These are phyloP conservation scores for Idaea aversata DNA, from an alignment of 2,888 invertebrate genomes.

Conservation along the genomic window DNA sequence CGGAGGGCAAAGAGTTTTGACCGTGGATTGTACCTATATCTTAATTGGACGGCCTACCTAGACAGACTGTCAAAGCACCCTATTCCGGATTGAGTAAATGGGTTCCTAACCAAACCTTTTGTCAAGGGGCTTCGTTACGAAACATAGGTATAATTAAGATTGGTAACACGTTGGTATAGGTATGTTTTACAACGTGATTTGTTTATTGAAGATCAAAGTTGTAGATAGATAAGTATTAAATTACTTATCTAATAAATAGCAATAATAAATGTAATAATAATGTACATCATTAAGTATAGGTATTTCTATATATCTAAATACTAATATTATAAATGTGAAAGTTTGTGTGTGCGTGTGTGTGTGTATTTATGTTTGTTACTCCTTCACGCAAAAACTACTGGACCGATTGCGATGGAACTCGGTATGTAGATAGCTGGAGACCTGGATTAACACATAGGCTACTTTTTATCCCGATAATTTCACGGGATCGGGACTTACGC, in stretches of 20 bases:
- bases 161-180: not conserved
- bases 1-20: slow-evolving; percentile 39
- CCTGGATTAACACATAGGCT: too few species aligned
- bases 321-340: too few species aligned
- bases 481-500: too few species aligned
- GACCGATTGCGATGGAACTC: too few species aligned
- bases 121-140: not conserved
- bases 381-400: too few species aligned
- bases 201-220: not conserved
- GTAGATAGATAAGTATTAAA: not conserved
- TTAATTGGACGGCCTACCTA: not conserved
- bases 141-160: not conserved
- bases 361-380: too few species aligned
- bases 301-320: too few species aligned
- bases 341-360: too few species aligned
- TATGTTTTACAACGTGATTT: not conserved
- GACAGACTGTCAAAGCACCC: not conserved
- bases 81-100: not conserved
- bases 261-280: too few species aligned
- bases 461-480: too few species aligned
- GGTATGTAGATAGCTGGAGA: too few species aligned
- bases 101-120: not conserved
- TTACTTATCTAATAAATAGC: not conserved
- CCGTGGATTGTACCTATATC: not conserved
- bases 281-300: too few species aligned